These are phyloP conservation scores for Ailurus styani DNA, from an alignment of 2,113 vertebrate genomes.

Conservation along the genomic window DNA sequence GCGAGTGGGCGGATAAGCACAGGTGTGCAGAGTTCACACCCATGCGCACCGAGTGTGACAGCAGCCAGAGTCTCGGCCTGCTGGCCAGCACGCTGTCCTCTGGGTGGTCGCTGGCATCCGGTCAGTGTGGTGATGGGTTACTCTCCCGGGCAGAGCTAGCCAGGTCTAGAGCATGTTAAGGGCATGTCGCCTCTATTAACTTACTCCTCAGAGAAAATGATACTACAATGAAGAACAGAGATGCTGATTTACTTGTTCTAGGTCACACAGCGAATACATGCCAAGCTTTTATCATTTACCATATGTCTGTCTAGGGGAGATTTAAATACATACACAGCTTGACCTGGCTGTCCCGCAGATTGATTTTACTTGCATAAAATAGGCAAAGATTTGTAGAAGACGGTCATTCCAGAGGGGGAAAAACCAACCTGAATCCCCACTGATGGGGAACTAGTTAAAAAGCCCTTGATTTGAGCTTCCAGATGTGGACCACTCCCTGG, in stretches of 20 bases:
- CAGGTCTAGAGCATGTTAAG: neutral
- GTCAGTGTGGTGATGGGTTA: neutral
- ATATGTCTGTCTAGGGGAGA: accelerated
- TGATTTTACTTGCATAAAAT: neutral
- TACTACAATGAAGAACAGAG: neutral
- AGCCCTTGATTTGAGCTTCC: accelerated
- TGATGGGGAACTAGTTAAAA: neutral
- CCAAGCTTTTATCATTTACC: no score
- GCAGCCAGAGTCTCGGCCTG: neutral
- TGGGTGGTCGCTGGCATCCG: accelerated
- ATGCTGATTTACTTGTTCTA: neutral
- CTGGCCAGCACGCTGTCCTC: no score
- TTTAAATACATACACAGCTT: accelerated
- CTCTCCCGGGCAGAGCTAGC: neutral
- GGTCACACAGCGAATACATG: neutral
- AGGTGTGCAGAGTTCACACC: neutral
- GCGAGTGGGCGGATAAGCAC: accelerated
- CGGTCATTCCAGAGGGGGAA: neutral
- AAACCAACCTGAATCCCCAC: neutral
- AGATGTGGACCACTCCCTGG: neutral
- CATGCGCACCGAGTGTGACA: neutral
- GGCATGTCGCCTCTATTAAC: accelerated
- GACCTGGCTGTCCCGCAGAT: neutral
- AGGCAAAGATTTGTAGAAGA: neutral
- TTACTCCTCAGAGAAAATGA: neutral